Conservation (phyloP, 2,113 vertebrate species). For the Hydrolagus affinis region DNA sequence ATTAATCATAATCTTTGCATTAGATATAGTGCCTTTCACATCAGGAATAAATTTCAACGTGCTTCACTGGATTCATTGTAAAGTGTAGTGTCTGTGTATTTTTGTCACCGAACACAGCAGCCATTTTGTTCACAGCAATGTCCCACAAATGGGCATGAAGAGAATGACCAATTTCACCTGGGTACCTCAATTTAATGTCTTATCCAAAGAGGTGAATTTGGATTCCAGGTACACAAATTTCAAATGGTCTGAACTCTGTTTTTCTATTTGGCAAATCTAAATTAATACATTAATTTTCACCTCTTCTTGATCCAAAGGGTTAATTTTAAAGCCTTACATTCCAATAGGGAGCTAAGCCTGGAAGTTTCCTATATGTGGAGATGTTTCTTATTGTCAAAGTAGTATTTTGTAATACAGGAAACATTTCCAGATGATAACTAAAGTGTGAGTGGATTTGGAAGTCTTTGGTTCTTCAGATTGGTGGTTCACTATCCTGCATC, state of each 20-base stretch:
- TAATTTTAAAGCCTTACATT: neutral
- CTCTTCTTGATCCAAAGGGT: neutral
- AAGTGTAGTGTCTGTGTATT: too few species aligned
- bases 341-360: neutral
- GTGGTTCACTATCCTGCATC: neutral
- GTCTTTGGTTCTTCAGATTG: neutral
- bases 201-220: neutral
- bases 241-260: neutral
- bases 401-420: constrained; percentile 10
- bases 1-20: too few species aligned
- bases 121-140: too few species aligned
- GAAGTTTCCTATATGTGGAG: neutral
- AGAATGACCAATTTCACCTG: too few species aligned
- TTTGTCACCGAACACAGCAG: too few species aligned
- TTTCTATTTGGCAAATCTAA: neutral
- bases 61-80: too few species aligned
- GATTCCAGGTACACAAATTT: neutral
- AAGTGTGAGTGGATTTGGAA: neutral
- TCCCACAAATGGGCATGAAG: too few species aligned
- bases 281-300: neutral
- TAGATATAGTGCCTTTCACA: too few species aligned
- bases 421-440: constrained; percentile 20
- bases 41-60: too few species aligned
- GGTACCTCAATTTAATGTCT: too few species aligned
- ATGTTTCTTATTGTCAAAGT: constrained; percentile 7